Percentiles rank a stretch among this genome's conserved stretches.
These are phyloP conservation scores for Eueremaeus valkanovi DNA, from an alignment of 2,888 invertebrate genomes.

Conservation along the genomic window DNA sequence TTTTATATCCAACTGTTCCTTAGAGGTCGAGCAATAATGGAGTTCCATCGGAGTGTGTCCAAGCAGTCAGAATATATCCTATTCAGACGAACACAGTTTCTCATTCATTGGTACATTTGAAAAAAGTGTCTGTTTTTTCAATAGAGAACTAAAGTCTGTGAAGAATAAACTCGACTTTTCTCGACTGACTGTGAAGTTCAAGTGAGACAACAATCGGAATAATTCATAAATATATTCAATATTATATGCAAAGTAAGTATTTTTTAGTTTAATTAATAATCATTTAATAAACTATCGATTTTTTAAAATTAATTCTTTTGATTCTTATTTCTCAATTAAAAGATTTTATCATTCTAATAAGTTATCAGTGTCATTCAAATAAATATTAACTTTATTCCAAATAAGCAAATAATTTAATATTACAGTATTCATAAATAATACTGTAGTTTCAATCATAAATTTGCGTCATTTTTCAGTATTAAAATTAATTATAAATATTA, in stretches of 20 bases:
- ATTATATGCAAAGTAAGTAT: neutral
- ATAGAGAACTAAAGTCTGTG: neutral
- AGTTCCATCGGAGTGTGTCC: neutral
- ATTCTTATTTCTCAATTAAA: too few species aligned
- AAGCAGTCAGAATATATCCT: constrained; percentile 22
- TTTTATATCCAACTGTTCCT: neutral
- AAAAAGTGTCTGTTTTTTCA: neutral
- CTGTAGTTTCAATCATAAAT: too few species aligned
- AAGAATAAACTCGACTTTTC: neutral
- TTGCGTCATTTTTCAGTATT: too few species aligned
- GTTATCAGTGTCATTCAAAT: too few species aligned
- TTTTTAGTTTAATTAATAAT: too few species aligned
- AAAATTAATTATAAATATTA: too few species aligned
- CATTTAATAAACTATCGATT: too few species aligned
- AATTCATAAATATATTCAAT: neutral
- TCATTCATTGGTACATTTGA: neutral
- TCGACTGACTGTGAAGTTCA: neutral
- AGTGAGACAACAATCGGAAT: neutral
- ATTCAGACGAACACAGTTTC: neutral
- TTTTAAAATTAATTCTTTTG: too few species aligned
- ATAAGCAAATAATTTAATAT: too few species aligned
- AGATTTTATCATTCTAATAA: too few species aligned
- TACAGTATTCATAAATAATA: too few species aligned
- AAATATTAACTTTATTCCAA: too few species aligned
- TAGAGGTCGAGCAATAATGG: constrained; percentile 8